Percentiles rank a stretch among this genome's conserved stretches.
These are phyloP conservation scores for Smutsia gigantea DNA, from an alignment of 2,797 vertebrate species.

Conservation along the genomic window DNA sequence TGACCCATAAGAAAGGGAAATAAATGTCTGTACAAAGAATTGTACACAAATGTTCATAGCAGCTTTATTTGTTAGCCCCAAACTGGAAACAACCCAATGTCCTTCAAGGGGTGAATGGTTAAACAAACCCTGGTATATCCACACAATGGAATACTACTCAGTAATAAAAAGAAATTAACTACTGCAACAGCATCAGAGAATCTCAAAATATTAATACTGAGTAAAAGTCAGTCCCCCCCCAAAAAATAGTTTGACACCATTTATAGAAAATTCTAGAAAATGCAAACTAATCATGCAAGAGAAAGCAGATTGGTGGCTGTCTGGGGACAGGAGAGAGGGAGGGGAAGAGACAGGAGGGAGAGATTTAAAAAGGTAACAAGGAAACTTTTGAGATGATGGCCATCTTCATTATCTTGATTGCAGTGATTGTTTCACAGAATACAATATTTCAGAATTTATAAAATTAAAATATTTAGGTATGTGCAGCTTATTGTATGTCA, in stretches of 20 bases:
- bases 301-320: background rate
- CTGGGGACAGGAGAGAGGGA: background rate
- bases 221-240: background rate
- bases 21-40: background rate
- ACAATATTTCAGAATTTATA: background rate
- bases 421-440: background rate
- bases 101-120: background rate
- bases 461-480: background rate
- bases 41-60: background rate
- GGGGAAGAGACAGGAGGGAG: background rate
- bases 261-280: conserved; percentile 14
- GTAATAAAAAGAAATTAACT: background rate
- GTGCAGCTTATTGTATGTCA: background rate
- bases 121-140: background rate
- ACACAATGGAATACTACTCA: background rate
- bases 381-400: background rate
- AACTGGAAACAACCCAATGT: background rate
- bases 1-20: background rate
- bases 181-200: background rate
- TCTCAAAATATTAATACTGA: background rate
- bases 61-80: background rate
- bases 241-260: background rate
- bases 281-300: background rate
- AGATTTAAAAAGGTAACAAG: background rate
- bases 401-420: background rate